Conservation (phyloP, 2,797 vertebrate genomes). For the Phataginus tetradactyla region DNA sequence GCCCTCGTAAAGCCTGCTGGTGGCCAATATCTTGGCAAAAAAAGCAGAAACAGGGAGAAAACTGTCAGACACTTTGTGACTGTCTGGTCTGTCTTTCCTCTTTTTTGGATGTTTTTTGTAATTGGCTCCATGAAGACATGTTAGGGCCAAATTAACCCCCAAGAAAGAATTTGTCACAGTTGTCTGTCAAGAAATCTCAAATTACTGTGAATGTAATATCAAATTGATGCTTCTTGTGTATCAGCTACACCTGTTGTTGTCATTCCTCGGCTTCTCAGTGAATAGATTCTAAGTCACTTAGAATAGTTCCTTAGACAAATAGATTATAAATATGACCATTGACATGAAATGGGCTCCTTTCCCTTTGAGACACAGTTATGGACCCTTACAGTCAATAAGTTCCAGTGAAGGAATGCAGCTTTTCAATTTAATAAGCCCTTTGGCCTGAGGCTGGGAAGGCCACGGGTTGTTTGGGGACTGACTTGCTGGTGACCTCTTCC, state of each 20-base stretch:
- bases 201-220: conserved; percentile 87
- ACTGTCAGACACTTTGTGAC: not conserved
- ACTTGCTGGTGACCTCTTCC: conserved; percentile 73
- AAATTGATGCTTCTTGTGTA: conserved; percentile 64
- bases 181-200: conserved; percentile 86
- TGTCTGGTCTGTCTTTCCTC: not conserved
- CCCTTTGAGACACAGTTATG: not conserved
- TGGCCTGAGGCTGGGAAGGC: conserved; percentile 9
- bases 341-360: not conserved
- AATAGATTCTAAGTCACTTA: conserved; percentile 20
- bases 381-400: not conserved
- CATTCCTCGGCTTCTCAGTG: conserved; percentile 69
- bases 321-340: not conserved
- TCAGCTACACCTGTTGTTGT: conserved; percentile 89
- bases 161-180: conserved; percentile 88
- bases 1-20: not conserved
- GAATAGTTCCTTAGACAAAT: not conserved
- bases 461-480: conserved; percentile 45
- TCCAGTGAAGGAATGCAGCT: not conserved
- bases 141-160: conserved; percentile 79
- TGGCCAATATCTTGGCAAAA: not conserved
- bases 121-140: conserved; percentile 48
- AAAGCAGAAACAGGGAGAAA: not conserved
- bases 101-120: conserved; percentile 51
- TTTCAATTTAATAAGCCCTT: not conserved